phyloP scores from a whole-genome alignment of 2,113 vertebrate species.

The Mobula birostris region DNA sequence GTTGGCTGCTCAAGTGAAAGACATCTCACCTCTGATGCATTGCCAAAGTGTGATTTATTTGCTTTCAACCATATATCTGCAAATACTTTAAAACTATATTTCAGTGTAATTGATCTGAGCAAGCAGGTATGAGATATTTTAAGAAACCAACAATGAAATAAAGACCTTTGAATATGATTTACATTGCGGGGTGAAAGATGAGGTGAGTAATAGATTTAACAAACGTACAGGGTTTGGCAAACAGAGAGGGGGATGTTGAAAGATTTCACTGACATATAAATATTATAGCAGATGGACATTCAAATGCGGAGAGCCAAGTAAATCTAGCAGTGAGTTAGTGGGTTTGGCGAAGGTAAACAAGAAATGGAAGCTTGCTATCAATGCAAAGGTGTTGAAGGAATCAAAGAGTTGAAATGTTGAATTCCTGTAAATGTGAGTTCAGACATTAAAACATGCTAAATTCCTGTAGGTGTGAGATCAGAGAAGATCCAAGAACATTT shows the following conservation, averaged over 20 bases:
- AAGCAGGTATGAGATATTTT: neutral
- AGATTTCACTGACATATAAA: neutral
- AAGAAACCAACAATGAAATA: neutral
- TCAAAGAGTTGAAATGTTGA: neutral
- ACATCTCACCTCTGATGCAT: neutral
- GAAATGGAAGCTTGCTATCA: neutral
- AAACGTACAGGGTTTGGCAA: neutral
- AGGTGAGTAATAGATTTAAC: neutral
- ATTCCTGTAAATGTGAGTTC: neutral
- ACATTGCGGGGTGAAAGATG: neutral
- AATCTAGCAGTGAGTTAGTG: neutral
- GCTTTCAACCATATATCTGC: neutral
- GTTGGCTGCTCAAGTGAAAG: neutral
- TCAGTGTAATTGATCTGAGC: neutral
- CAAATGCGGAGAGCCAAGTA: neutral
- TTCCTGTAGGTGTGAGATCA: neutral
- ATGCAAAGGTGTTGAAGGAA: neutral
- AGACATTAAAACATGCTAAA: neutral
- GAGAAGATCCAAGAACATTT: no score
- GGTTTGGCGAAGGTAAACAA: neutral
- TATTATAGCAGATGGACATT: neutral
- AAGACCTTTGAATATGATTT: neutral
- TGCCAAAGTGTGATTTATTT: neutral
- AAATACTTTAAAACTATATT: slow-evolving; percentile 26
- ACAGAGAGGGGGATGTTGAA: neutral